Conservation (phyloP, 2,113 vertebrate genomes). For the Sceloporus undulatus region DNA sequence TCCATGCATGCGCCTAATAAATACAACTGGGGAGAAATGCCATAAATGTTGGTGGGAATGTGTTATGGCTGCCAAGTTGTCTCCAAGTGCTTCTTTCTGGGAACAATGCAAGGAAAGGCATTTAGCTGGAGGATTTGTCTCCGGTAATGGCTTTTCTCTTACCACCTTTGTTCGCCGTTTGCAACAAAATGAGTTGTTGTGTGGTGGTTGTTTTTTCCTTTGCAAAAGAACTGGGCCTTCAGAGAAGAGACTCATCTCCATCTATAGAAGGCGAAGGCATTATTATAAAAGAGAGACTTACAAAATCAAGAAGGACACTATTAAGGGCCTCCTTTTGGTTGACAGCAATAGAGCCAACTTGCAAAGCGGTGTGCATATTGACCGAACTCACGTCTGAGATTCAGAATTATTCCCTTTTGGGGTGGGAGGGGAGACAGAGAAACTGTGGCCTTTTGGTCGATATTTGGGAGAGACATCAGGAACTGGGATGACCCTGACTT, state of each 20-base stretch:
- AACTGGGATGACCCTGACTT: too few species aligned
- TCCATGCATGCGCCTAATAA: not conserved
- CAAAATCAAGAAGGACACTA: too few species aligned
- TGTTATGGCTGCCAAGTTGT: conserved; percentile 7
- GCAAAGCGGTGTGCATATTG: too few species aligned
- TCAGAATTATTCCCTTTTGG: too few species aligned
- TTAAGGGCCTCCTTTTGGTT: too few species aligned
- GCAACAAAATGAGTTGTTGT: not conserved
- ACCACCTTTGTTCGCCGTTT: conserved; percentile 33
- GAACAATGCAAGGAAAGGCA: conserved; percentile 39
- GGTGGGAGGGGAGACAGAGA: too few species aligned
- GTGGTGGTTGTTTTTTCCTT: too few species aligned
- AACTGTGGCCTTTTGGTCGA: too few species aligned
- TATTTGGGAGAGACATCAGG: too few species aligned
- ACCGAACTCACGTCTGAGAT: too few species aligned
- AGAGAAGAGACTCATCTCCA: conserved; percentile 35
- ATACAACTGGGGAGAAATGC: conserved; percentile 4
- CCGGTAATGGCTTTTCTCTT: conserved; percentile 29
- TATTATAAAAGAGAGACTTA: not conserved
- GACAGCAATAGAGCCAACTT: too few species aligned
- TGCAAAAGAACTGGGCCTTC: conserved; percentile 23
- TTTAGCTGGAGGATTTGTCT: conserved; percentile 53
- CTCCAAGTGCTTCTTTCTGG: not conserved
- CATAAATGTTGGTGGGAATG: conserved; percentile 10
- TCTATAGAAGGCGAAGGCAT: not conserved